Evolutionary conservation across 1,140 invertebrate species (phyloP), one percentile per base, ranked within the genome.

Genomic region (Zaprionus capensis): DNA sequence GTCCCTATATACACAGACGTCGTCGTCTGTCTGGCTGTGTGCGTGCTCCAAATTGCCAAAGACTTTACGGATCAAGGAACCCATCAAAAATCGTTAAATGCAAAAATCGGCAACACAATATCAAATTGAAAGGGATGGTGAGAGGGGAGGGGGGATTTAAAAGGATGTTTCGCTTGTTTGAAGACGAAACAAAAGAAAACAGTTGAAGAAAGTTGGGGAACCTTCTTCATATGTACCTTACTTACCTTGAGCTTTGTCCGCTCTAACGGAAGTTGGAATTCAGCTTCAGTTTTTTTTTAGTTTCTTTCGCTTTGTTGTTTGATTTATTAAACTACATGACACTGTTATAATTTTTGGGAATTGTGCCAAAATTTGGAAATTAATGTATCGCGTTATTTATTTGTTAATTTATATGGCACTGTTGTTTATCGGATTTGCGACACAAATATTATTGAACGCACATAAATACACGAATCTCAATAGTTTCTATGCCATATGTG

Each of bases 41-140:
- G 65, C 36, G 44, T 62, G 66, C 68, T 69, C 41, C 53, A 81
- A 81, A 75, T 79, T 80, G 69, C 70, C 79, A 66, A 80, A 83
- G 84, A 81, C 84, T 83, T 90, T 73, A 90, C 85, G 86, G 85
- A 90, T 90, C 85, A 90, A 75, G 76, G 86, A 82, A 78, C 86
- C 74, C 85, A 90, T 90, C 85, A 90, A 82, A 90, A 90, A 90
- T 90, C 85, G 86, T 90, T 91, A 90, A 91, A 80, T 84, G 85
- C 85, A 80, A 84, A 75, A 72, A 82, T 74, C 36, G 51, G 55
- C 26, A 53, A 17, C 69, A 86, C 67, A 80, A 87, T 41, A 81
- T 70, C 28, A 71, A 28, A 63, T 41, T 64, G 58, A 51, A 58
- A n/a, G 15, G 15, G 3, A 5, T 3, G 7, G 7, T 12, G 46